phyloP scores from a whole-genome alignment of 2,113 vertebrate species.

The Bos taurus region ARS-UCD2.0 NC_037338.1:62730001-62730500 shows the following conservation, averaged over 20 bases:
- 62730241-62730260: not conserved
- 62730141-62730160: not conserved
- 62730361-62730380: fast-evolving
- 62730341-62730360: not conserved
- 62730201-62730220: too few species aligned
- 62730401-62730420: not conserved
- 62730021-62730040: not conserved
- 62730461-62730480: not conserved
- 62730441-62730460: fast-evolving
- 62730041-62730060: not conserved
- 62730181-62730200: not conserved
- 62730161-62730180: not conserved
- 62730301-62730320: not conserved
- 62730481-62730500: not conserved
- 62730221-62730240: not conserved
- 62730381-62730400: not conserved
- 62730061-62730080: not conserved
- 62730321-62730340: not conserved
- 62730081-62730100: not conserved
- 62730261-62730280: not conserved
- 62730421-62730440: fast-evolving
- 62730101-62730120: not conserved
- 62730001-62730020: not conserved
- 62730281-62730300: not conserved
- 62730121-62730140: not conserved